A percentile compares a stretch with the other conserved stretches of the same genome.
Conservation (phyloP, 2,113 vertebrate genomes). For the Serinus canaria region DNA sequence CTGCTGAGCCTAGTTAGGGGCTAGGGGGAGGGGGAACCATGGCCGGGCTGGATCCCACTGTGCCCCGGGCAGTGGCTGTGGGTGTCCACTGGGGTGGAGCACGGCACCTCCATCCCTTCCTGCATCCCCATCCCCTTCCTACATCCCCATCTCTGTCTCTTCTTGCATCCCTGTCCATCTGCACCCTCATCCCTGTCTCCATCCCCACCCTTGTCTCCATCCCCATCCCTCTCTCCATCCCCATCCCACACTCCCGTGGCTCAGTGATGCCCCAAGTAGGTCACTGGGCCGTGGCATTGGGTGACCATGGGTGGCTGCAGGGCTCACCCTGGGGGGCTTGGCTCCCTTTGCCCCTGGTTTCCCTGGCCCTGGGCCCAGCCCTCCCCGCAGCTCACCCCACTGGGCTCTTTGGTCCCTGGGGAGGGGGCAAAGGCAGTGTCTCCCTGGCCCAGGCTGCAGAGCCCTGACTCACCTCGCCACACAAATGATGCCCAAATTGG, state of each 20-base stretch:
- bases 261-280: background rate
- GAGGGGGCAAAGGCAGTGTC: background rate
- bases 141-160: too few relatives aligned
- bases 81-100: background rate
- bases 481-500: background rate
- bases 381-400: accelerated
- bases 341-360: background rate
- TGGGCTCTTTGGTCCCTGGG: accelerated
- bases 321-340: accelerated
- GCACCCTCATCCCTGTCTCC: too few relatives aligned
- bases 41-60: background rate
- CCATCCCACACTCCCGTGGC: accelerated
- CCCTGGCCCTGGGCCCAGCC: accelerated
- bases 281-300: slow-evolving; percentile 27
- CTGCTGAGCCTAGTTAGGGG: background rate
- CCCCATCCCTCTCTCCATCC: accelerated
- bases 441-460: background rate
- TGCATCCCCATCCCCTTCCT: too few relatives aligned
- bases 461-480: background rate
- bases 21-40: background rate
- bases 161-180: too few relatives aligned
- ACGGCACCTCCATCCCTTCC: background rate
- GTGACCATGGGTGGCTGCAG: background rate
- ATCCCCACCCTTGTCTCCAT: accelerated
- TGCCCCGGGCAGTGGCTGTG: accelerated